Evolutionary conservation across 2,888 invertebrate genomes (phyloP).

Genomic region (Machimus rusticus): DNA sequence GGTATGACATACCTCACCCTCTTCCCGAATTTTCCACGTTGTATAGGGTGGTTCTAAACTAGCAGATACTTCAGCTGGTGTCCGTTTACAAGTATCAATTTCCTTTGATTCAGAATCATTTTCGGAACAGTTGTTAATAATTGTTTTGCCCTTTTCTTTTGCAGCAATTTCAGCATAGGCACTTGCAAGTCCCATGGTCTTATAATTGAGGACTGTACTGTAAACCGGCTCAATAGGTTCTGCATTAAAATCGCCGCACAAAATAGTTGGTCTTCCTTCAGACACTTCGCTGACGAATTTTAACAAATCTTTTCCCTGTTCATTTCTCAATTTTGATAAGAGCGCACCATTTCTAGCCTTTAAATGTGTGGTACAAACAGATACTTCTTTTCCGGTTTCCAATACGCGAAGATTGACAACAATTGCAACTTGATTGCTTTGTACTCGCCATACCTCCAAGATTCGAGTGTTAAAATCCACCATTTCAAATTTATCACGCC

Average conservation of each 20-base stretch:
- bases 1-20: slow-evolving; percentile 75
- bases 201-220: slow-evolving; percentile 66
- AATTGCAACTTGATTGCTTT: slow-evolving; percentile 77
- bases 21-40: slow-evolving; percentile 78
- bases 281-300: slow-evolving; percentile 66
- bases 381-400: slow-evolving; percentile 68
- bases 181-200: slow-evolving; percentile 63
- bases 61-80: slow-evolving; percentile 55
- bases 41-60: slow-evolving; percentile 74
- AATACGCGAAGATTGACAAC: slow-evolving; percentile 66
- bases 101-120: not conserved
- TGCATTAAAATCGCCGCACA: slow-evolving; percentile 81
- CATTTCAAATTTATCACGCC: slow-evolving; percentile 69
- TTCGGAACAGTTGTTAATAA: not conserved
- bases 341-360: slow-evolving; percentile 76
- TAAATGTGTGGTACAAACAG: slow-evolving; percentile 76
- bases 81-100: not conserved
- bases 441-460: slow-evolving; percentile 76
- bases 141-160: not conserved
- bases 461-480: slow-evolving; percentile 68
- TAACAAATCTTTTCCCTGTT: slow-evolving; percentile 74
- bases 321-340: slow-evolving; percentile 72
- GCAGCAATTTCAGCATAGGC: slow-evolving; percentile 65
- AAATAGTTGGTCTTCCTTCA: slow-evolving; percentile 67
- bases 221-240: slow-evolving; percentile 77